Evolutionary conservation across 2,888 invertebrate genomes (phyloP), one percentile per base, ranked within the genome.

Genomic region (Notodromas monacha): DNA sequence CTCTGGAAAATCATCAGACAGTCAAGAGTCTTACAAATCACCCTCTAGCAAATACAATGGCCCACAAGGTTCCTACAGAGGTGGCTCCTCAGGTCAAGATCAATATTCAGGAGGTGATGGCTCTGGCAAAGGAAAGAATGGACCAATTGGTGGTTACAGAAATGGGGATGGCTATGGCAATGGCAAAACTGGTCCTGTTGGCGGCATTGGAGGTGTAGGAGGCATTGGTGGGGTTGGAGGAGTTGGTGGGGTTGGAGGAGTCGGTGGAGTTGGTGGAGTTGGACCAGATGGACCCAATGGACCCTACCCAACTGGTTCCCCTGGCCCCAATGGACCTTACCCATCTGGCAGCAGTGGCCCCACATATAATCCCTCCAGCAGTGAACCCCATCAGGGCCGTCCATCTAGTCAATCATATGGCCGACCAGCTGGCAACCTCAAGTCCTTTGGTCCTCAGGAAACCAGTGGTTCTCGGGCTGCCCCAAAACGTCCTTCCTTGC

Each of bases 391-490:
- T n/a, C n/a, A n/a, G n/a, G n/a, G n/a, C 27, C 28, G n/a, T n/a
- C n/a, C n/a, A n/a, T n/a, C n/a, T n/a, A n/a, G n/a, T n/a, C n/a
- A n/a, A n/a, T n/a, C n/a, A n/a, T n/a, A n/a, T 13, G 33, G 28
- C 8, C 14, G 14, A 2, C 12, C 31, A n/a, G 31, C 29, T 13
- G 29, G 31, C 11, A 14, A n/a, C 10, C 33, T 21, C 10, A 16
- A 33, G 3, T 4, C n/a, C n/a, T n/a, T n/a, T n/a, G n/a, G 14
- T n/a, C 28, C 13, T 4, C 15, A 32, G 12, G 21, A 26, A 4
- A 30, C 26, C 10, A 28, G 15, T 16, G 26, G 28, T 15, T 26
- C 16, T 29, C 30, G 34, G 12, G 15, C 32, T 5, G 16, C 28
- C 3, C 14, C 30, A 12, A 16, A 12, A 13, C 34, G 30, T 14